Base-by-base conservation (phyloP, 1,140 invertebrate genomes). In the Neomicropteryx cornuta region DNA sequence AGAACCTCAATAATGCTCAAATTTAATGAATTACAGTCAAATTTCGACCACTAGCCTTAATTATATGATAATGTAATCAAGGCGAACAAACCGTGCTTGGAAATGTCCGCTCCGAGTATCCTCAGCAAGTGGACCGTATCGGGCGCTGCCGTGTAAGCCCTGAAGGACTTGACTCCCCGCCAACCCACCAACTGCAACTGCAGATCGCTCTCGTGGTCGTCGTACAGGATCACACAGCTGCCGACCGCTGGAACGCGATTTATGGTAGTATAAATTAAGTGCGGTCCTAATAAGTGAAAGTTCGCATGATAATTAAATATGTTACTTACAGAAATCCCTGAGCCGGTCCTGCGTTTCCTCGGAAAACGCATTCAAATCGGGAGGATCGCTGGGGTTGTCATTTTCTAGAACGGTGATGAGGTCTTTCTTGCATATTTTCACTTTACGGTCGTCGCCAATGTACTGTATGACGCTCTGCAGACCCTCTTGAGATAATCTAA, bases 41-140 rank as follows among this genome's bases (percentile, higher is more conserved):
- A n/a, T n/a, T n/a, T n/a, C n/a, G n/a, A n/a, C n/a, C n/a, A n/a
- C n/a, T n/a, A n/a, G n/a, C n/a, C n/a, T 32, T 10, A 41, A 41
- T 35, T 33, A 18, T 21, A 11, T 23, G 4, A 18, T 3, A 19
- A 32, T 14, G 14, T 6, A 28, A 38, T 8, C 5, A 5, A n/a
- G 10, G 18, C 14, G 14, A 36, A 29, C 14, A 2, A 16, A 17
- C 17, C 14, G 36, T 47, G 52, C 53, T 62, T 82, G 80, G 79
- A 60, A 77, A 87, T 66, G 60, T 92, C 86, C 23, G 77, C 81
- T 5, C 88, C 88, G 45, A 90, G 71, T 34, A 96, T 60, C 10
- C 89, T 63, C 21, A 96, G 63, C 45, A 83, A 86, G 65, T 96
- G 92, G 21, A 89, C 71, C 14, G 88, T 76, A 55, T 92, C 89